These are phyloP conservation scores for Furcifer pardalis DNA, from an alignment of 2,797 vertebrate species.

Conservation along the genomic window DNA sequence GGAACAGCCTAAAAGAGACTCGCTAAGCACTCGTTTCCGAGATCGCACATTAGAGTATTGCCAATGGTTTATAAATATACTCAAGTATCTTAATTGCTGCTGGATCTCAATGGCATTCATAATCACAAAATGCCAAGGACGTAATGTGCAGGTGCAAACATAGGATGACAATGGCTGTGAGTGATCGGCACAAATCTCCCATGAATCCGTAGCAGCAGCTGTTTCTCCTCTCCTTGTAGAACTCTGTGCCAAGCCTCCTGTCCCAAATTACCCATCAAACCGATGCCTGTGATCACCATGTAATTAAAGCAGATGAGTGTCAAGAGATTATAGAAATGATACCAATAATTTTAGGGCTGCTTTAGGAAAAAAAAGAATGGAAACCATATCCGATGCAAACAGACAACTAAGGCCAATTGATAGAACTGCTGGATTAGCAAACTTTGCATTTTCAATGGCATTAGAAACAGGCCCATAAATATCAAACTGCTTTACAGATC, in stretches of 20 bases:
- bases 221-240: conserved; percentile 34
- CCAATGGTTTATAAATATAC: background rate
- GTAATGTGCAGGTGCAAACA: background rate
- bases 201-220: conserved; percentile 52
- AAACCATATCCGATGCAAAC: background rate
- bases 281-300: conserved; percentile 24
- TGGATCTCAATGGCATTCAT: background rate
- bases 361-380: conserved; percentile 36
- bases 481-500: background rate
- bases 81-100: conserved; percentile 13
- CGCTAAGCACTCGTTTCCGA: background rate
- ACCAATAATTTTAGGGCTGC: conserved; percentile 38
- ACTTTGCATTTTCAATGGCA: background rate
- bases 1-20: background rate
- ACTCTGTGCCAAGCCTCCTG: background rate
- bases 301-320: conserved; percentile 58
- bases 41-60: background rate
- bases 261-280: conserved; percentile 37
- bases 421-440: background rate
- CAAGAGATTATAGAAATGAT: conserved; percentile 17
- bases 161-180: conserved; percentile 11
- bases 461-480: background rate
- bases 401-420: background rate
- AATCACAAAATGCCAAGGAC: conserved; percentile 13
- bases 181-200: conserved; percentile 17